Base-by-base conservation (phyloP, 2,113 vertebrate species). In the Anarhynchus alexandrinus region DNA sequence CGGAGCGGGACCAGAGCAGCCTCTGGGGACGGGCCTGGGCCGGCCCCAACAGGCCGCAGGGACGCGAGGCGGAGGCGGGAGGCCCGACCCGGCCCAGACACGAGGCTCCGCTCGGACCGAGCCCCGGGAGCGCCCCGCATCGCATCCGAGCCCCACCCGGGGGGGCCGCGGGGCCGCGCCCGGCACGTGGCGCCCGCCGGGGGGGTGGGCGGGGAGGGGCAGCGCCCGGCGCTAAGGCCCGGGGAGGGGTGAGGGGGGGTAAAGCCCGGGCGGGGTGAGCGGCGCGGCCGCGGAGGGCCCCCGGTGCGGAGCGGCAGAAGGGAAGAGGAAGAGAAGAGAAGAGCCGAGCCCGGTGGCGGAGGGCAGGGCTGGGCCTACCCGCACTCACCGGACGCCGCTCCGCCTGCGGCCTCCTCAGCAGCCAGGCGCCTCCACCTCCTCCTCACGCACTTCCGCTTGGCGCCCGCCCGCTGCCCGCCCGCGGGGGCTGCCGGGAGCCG, bases 351-450 rank as follows among this genome's bases (percentile, higher is more conserved):
- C 51, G 4, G 40, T 11, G 6, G 23, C 17, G 21, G 22, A 10
- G 21, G 23, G 10, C 13, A 12, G 13, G 8, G 18, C 67, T 17
- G 21, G 57, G 78, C 78, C 84, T 43, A 26, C 17, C 8, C 25
- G 30, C 78, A 95, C 95, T 96, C 91, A 96, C 95, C 95, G 23
- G 38, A 34, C 66, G 19, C 72, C 52, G 13, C 85, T 90, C 45
- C 78, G 58, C 93, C 88, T 49, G 82, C 88, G 91, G 95, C 94
- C 95, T 94, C 82, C 95, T 52, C 95, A 32, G 86, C 85, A 66
- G 73, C 88, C 69, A 72, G 49, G 47, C 67, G 62, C 72, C 88
- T 88, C 93, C 88, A 23, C 91, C 88, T 70, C 88, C 88, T 14
- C 57, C 47, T 23, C 88, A 90, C 95, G 95, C 93, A 94, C 73